These are phyloP conservation scores for Sciurus carolinensis DNA, from an alignment of 2,797 vertebrate genomes.

Conservation along the genomic window DNA sequence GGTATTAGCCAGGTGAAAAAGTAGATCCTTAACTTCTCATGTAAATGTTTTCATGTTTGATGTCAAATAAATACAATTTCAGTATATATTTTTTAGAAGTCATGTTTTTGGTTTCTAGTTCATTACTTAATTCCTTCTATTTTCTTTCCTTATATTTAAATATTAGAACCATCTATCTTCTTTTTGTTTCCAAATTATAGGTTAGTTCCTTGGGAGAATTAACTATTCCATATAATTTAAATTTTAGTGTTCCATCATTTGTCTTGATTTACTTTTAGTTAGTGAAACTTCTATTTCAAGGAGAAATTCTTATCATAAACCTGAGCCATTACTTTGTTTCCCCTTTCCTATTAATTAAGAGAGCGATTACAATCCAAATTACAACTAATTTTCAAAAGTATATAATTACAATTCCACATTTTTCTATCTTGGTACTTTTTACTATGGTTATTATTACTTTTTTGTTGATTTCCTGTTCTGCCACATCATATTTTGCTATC, in stretches of 20 bases:
- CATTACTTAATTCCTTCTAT: neutral
- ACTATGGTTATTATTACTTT: neutral
- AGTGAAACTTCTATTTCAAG: neutral
- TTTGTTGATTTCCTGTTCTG: neutral
- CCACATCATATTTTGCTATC: neutral
- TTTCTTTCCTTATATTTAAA: slow-evolving; percentile 35
- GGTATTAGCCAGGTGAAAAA: neutral
- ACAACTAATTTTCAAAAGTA: neutral
- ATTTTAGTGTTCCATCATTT: neutral
- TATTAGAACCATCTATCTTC: neutral
- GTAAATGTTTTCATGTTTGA: neutral
- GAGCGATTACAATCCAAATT: slow-evolving; percentile 40
- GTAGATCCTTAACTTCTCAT: neutral
- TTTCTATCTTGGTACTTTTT: slow-evolving; percentile 14
- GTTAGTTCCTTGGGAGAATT: slow-evolving; percentile 46
- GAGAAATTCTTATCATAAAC: slow-evolving; percentile 18
- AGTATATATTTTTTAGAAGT: neutral
- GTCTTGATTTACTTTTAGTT: slow-evolving; percentile 46
- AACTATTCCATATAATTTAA: slow-evolving; percentile 12
- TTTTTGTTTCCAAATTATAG: slow-evolving; percentile 10
- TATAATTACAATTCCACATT: slow-evolving; percentile 20
- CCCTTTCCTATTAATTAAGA: slow-evolving; percentile 16
- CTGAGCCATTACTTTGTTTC: neutral
- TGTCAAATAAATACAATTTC: slow-evolving; percentile 22
- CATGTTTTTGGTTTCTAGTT: slow-evolving; percentile 10